phyloP scores from a whole-genome alignment of 2,888 invertebrate species.

The Argyresthia goedartella region DNA sequence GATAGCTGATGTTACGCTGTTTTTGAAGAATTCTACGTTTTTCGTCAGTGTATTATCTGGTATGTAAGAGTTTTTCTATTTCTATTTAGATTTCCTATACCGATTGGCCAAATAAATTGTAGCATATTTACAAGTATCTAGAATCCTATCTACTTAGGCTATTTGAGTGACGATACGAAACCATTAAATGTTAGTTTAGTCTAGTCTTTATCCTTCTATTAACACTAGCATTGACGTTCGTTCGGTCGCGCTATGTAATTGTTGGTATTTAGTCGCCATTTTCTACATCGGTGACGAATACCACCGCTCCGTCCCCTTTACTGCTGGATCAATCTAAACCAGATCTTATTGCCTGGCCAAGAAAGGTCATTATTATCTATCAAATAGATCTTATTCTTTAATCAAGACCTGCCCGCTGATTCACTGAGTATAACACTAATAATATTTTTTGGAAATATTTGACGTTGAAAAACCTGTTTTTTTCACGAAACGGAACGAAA shows the following conservation, averaged over 20 bases:
- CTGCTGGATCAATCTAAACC: conserved; percentile 38
- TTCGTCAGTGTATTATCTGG: conserved; percentile 24
- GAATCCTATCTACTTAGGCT: too few species aligned
- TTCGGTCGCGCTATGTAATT: conserved; percentile 48
- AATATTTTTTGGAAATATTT: conserved; percentile 14
- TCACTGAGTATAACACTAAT: conserved; percentile 61
- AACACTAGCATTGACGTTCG: conserved; percentile 22
- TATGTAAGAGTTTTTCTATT: conserved; percentile 27
- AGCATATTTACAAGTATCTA: too few species aligned
- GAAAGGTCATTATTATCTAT: conserved; percentile 46
- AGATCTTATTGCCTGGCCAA: conserved; percentile 50
- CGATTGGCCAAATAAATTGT: too few species aligned
- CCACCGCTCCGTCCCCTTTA: conserved; percentile 58
- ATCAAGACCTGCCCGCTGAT: conserved; percentile 48
- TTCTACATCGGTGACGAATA: conserved; percentile 69
- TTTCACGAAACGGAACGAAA: too few species aligned
- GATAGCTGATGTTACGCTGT: conserved; percentile 12
- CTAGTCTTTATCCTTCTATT: too few species aligned
- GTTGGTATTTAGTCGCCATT: conserved; percentile 70
- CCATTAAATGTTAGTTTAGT: neutral
- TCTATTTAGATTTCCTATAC: too few species aligned
- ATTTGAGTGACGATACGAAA: too few species aligned
- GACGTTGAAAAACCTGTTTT: too few species aligned
- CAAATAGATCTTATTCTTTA: conserved; percentile 30
- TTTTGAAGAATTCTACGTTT: conserved; percentile 19